phyloP scores from a whole-genome alignment of 2,888 invertebrate species.

The Nebria salina region DNA sequence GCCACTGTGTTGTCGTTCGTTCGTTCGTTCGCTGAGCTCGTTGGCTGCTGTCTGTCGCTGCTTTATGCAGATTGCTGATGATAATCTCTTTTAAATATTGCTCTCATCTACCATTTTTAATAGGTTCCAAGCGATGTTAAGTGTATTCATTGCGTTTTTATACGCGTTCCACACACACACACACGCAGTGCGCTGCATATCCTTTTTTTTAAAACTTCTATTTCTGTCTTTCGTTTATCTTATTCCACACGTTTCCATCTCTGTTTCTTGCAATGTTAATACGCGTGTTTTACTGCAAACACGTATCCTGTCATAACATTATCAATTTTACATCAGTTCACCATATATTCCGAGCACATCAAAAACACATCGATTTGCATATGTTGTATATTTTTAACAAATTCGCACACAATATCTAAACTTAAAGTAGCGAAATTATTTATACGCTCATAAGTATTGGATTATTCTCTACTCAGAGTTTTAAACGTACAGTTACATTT shows the following conservation, averaged over 20 bases:
- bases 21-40: not conserved
- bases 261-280: conserved; percentile 12
- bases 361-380: not conserved
- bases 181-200: not conserved
- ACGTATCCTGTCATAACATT: conserved; percentile 30
- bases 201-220: not conserved
- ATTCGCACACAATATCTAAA: no score
- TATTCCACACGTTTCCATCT: conserved; percentile 7
- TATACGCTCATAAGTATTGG: not conserved
- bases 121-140: conserved; percentile 38
- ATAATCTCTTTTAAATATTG: conserved; percentile 42
- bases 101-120: conserved; percentile 40
- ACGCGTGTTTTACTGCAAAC: conserved; percentile 27
- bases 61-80: conserved; percentile 44
- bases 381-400: no score
- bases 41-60: conserved; percentile 20
- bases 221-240: not conserved
- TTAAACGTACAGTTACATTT: not conserved
- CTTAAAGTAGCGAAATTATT: no score
- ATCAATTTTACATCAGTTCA: conserved; percentile 8
- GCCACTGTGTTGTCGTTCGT: conserved; percentile 9
- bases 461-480: not conserved
- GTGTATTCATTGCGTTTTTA: conserved; percentile 25
- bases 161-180: not conserved
- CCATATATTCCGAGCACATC: not conserved